Conservation (phyloP, 2,113 vertebrate species). For the Chunga burmeisteri region DNA sequence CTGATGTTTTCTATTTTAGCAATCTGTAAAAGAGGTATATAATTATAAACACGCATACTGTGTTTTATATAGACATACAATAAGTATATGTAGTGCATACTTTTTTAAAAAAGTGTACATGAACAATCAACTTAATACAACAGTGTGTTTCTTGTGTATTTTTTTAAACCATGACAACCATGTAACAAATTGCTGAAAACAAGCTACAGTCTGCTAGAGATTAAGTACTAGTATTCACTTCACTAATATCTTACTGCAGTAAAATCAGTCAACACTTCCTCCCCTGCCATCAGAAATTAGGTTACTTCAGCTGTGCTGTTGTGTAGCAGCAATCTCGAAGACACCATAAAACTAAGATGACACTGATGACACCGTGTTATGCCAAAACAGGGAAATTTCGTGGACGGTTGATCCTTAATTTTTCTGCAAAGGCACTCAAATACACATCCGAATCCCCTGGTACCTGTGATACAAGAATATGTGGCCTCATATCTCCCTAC, state of each 20-base stretch:
- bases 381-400: neutral
- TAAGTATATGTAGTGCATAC: accelerated
- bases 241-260: neutral
- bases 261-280: neutral
- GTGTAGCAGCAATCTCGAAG: neutral
- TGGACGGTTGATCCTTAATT: neutral
- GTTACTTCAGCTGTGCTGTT: neutral
- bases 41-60: neutral
- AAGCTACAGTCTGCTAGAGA: neutral
- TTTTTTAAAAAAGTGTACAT: neutral
- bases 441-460: neutral
- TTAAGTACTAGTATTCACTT: neutral
- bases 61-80: neutral
- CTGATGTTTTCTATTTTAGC: slow-evolving; percentile 85
- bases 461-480: neutral
- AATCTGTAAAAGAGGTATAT: slow-evolving; percentile 78
- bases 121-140: neutral
- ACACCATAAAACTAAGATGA: neutral
- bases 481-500: accelerated
- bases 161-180: neutral
- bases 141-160: neutral
- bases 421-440: neutral
- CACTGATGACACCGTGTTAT: neutral
- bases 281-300: neutral
- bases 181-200: neutral